phyloP scores from a whole-genome alignment of 2,888 invertebrate genomes.

The Pachymerium ferrugineum region DNA sequence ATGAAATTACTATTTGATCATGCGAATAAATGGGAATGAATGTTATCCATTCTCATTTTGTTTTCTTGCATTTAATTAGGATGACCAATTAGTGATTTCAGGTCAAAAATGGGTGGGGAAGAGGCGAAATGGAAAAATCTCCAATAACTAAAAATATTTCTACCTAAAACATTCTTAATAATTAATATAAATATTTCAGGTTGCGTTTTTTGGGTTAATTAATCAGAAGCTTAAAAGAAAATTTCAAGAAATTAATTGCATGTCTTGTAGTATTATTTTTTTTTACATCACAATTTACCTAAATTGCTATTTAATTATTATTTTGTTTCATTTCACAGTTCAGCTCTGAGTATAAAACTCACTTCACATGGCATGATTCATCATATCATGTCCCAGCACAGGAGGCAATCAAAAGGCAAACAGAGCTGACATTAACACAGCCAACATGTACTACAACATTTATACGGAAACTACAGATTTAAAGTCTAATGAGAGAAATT shows the following conservation, averaged over 20 bases:
- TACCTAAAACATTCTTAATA: too few relatives aligned
- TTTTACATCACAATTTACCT: neutral
- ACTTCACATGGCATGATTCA: slow-evolving; percentile 35
- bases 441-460: neutral
- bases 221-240: too few relatives aligned
- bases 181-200: too few relatives aligned
- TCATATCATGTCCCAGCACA: slow-evolving; percentile 33
- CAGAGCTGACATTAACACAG: neutral
- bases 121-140: too few relatives aligned
- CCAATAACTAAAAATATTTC: too few relatives aligned
- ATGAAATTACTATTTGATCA: too few relatives aligned
- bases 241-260: neutral
- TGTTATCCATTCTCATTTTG: too few relatives aligned
- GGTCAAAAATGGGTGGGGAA: too few relatives aligned
- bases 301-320: neutral
- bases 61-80: too few relatives aligned
- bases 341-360: slow-evolving; percentile 34
- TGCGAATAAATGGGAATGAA: too few relatives aligned
- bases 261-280: neutral
- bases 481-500: neutral
- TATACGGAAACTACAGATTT: neutral
- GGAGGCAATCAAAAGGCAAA: slow-evolving; percentile 29
- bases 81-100: too few relatives aligned
- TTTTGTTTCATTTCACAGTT: slow-evolving; percentile 30
- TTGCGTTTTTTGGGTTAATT: too few relatives aligned